These are phyloP conservation scores for Anagyrus pseudococci DNA, from an alignment of 2,888 invertebrate species.

Conservation along the genomic window DNA sequence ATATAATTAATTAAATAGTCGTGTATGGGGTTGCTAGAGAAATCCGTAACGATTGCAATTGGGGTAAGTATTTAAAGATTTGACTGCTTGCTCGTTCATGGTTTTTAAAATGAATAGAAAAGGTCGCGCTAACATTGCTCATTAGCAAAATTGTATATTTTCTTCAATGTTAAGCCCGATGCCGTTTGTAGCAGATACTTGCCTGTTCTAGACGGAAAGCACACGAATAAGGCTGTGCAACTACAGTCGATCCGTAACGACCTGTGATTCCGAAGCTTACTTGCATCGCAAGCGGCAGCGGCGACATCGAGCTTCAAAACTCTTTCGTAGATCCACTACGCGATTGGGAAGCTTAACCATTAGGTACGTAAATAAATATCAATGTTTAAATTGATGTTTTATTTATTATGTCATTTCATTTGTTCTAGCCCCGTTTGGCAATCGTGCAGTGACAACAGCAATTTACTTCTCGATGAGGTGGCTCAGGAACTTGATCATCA, in stretches of 20 bases:
- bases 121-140: too few species aligned
- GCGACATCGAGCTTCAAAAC: slow-evolving; percentile 28
- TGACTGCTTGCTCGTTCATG: too few species aligned
- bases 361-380: not conserved
- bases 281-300: slow-evolving; percentile 37
- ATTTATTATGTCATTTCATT: not conserved
- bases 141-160: too few species aligned
- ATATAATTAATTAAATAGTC: too few species aligned
- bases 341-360: slow-evolving; percentile 14
- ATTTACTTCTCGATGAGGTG: slow-evolving; percentile 52
- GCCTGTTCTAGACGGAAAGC: slow-evolving; percentile 36
- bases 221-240: slow-evolving; percentile 15
- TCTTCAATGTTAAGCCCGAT: too few species aligned
- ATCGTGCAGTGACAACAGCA: slow-evolving; percentile 55
- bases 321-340: slow-evolving; percentile 27
- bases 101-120: too few species aligned
- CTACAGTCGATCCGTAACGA: slow-evolving; percentile 21
- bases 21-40: too few species aligned
- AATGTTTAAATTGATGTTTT: not conserved
- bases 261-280: slow-evolving; percentile 34
- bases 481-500: slow-evolving; percentile 58
- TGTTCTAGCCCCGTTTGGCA: slow-evolving; percentile 61
- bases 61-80: too few species aligned
- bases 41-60: too few species aligned
- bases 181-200: slow-evolving; percentile 41